Percentiles rank a stretch among this genome's conserved stretches.
These are phyloP conservation scores for Drosophila punjabiensis DNA, from an alignment of 1,140 invertebrate species.

Conservation along the genomic window DNA sequence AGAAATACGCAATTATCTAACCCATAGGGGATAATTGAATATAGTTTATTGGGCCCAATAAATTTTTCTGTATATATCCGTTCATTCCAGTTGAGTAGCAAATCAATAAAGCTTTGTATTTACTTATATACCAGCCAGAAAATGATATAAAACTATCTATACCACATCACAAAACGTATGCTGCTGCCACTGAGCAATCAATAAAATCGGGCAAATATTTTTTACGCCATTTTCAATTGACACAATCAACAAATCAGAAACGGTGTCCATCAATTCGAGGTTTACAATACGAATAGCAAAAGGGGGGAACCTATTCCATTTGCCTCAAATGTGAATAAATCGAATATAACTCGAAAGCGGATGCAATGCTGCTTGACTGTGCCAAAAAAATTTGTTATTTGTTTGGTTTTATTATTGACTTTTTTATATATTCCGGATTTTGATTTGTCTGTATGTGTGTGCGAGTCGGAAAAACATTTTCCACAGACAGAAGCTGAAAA, in stretches of 20 bases:
- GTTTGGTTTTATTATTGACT: constrained; percentile 26
- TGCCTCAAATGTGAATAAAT: constrained; percentile 30
- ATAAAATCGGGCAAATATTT: constrained; percentile 61
- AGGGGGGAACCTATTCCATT: constrained; percentile 22
- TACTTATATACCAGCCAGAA: not conserved
- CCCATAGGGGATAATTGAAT: not conserved
- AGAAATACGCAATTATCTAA: not conserved
- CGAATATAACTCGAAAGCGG: constrained; percentile 13
- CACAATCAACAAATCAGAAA: constrained; percentile 78
- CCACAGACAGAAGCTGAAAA: constrained; percentile 9
- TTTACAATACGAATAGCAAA: constrained; percentile 31
- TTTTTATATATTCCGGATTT: constrained; percentile 23
- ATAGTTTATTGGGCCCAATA: not conserved
- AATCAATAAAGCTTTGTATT: constrained; percentile 10
- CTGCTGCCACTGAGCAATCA: constrained; percentile 51
- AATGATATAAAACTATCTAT: constrained; percentile 11
- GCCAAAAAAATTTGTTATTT: constrained; percentile 43
- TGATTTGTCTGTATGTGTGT: constrained; percentile 19
- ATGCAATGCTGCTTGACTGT: constrained; percentile 30
- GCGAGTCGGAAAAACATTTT: constrained; percentile 21
- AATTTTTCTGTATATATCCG: not conserved
- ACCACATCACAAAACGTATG: constrained; percentile 36
- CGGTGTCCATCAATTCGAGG: constrained; percentile 64
- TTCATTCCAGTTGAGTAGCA: constrained; percentile 10
- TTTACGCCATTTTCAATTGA: constrained; percentile 63